Conservation (phyloP, 2,113 vertebrate species). For the Siphamia tubifer region DNA sequence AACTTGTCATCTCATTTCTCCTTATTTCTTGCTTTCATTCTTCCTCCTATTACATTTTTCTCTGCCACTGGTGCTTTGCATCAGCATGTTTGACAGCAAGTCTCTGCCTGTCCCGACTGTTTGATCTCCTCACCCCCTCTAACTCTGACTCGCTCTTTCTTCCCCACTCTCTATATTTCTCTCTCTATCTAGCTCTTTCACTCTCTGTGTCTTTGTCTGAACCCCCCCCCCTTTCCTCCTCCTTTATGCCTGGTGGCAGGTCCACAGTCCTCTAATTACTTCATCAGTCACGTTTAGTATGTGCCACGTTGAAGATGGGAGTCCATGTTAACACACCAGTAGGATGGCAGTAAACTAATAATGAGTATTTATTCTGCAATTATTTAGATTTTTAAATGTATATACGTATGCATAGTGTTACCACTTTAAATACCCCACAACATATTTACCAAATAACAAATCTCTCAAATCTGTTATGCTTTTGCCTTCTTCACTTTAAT, state of each 20-base stretch:
- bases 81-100: conserved; percentile 55
- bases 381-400: neutral
- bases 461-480: neutral
- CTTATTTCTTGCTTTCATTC: conserved; percentile 21
- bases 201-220: conserved; percentile 7
- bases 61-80: conserved; percentile 16
- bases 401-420: neutral
- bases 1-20: neutral
- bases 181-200: neutral
- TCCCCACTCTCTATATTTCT: neutral
- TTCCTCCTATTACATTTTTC: conserved; percentile 15
- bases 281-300: conserved; percentile 2
- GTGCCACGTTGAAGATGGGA: conserved; percentile 11
- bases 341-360: neutral
- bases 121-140: conserved; percentile 43
- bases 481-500: conserved; percentile 1
- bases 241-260: neutral
- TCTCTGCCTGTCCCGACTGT: conserved; percentile 55
- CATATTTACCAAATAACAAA: conserved; percentile 4
- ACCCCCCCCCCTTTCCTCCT: conserved; percentile 21
- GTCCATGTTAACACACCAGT: neutral
- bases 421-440: neutral
- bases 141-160: conserved; percentile 38
- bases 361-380: conserved; percentile 22
- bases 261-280: conserved; percentile 54